Base-by-base conservation (phyloP, 2,888 invertebrate genomes). In the Agrotis exclamationis region DNA sequence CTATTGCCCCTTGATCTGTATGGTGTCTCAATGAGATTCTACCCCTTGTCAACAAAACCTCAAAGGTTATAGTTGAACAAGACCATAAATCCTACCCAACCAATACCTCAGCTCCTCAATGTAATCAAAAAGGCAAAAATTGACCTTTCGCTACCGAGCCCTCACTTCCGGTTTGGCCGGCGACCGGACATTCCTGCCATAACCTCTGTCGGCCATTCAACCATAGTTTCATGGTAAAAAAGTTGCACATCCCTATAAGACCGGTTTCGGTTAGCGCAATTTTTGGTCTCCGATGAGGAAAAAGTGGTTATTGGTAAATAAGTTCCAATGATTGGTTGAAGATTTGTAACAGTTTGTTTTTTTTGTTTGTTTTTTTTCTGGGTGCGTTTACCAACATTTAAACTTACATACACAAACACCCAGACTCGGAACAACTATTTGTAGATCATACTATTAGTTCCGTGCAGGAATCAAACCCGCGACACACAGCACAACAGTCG, bases 171-270 rank as follows among this genome's bases (percentile, higher is more conserved):
- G 84, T 68, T 73, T 47, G 22, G 33, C 44, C 64, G 70, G 64
- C 69, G 71, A 76, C 86, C 90, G 90, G 90, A 89, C 87, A 90
- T 89, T 88, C 91, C 86, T 87, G 80, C 82, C 90, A 87, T 90
- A 88, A 81, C 83, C 85, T 84, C 79, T 79, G 76, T 76, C 67
- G 71, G 76, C 74, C 78, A 76, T 59, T 74, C 74, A 74, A 73
- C 85, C 74, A 74, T 74, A 76, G 77, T 16, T 58, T 53, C 48
- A 68, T 70, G 63, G 63, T 79, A 74, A 83, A 79, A 79, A 80
- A 69, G 20, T 69, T 58, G 59, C 76, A 76, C 60, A 66, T 57
- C 50, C 58, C 28, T 54, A 48, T 58, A 60, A 11, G 79, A 85
- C 85, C 33, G 76, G 84, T 82, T 76, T 70, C 20, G 57, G n/a